A percentile compares a stretch with the other conserved stretches of the same genome.
Evolutionary conservation across 2,113 vertebrate genomes (phyloP).

Genomic region (Oplegnathus fasciatus): DNA sequence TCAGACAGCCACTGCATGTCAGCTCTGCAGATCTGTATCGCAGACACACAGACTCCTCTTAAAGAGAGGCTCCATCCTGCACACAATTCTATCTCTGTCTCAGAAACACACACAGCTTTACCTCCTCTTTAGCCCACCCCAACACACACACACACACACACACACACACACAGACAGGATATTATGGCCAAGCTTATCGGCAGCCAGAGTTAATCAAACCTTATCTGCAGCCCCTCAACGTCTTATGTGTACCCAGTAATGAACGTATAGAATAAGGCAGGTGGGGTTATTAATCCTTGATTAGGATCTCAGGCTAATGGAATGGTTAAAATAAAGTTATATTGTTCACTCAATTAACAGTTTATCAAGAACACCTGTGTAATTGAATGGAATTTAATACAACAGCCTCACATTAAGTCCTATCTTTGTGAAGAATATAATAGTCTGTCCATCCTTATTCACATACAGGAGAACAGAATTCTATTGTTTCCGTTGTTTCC

Average conservation of each 20-base stretch:
- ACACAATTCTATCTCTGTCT: slow-evolving; percentile 71
- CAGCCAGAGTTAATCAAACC: slow-evolving; percentile 58
- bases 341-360: background rate
- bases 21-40: slow-evolving; percentile 63
- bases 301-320: background rate
- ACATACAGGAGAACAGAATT: background rate
- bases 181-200: slow-evolving; percentile 55
- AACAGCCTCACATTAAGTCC: background rate
- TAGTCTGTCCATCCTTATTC: background rate
- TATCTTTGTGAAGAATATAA: too few relatives aligned
- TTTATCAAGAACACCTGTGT: background rate
- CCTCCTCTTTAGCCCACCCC: slow-evolving; percentile 1
- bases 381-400: background rate
- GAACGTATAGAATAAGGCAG: background rate
- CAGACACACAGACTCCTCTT: slow-evolving; percentile 65
- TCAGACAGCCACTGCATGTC: slow-evolving; percentile 42
- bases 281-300: background rate
- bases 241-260: slow-evolving; percentile 29
- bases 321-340: background rate
- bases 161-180: slow-evolving; percentile 21
- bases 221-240: slow-evolving; percentile 42
- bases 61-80: slow-evolving; percentile 46
- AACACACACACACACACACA: slow-evolving; percentile 29
- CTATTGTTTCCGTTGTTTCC: too few relatives aligned
- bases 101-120: slow-evolving; percentile 43